These are phyloP conservation scores for Lasioglossum malachurum DNA, from an alignment of 2,888 invertebrate species.

Conservation along the genomic window DNA sequence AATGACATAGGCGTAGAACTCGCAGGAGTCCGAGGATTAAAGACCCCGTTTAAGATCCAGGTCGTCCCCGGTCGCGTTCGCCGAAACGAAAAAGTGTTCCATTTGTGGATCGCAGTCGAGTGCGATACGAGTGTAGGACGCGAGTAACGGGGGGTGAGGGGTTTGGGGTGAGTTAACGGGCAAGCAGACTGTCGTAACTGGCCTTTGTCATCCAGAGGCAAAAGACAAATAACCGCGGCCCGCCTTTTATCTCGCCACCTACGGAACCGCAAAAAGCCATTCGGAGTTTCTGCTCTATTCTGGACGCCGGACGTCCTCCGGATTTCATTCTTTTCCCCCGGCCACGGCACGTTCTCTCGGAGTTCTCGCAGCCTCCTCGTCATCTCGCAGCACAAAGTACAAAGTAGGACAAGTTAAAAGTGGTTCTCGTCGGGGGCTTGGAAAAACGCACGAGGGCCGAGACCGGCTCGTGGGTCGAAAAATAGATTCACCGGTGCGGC, in stretches of 20 bases:
- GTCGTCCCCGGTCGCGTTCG: slow-evolving; percentile 16
- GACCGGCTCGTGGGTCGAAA: slow-evolving; percentile 13
- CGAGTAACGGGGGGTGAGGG: background rate
- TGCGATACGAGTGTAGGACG: background rate
- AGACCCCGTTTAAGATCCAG: background rate
- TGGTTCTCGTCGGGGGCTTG: slow-evolving; percentile 40
- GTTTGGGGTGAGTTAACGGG: slow-evolving; percentile 5
- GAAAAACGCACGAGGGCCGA: slow-evolving; percentile 32
- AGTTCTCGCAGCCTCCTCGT: background rate
- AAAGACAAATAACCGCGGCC: slow-evolving; percentile 56
- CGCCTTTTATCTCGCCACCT: slow-evolving; percentile 57
- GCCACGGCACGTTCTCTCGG: background rate
- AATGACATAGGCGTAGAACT: too few relatives aligned
- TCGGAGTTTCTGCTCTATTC: slow-evolving; percentile 53
- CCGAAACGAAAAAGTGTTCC: slow-evolving; percentile 5
- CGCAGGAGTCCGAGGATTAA: background rate
- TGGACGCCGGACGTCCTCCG: slow-evolving; percentile 57
- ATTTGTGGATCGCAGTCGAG: slow-evolving; percentile 5
- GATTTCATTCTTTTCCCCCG: slow-evolving; percentile 53
- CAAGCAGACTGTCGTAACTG: slow-evolving; percentile 45
- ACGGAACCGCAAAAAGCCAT: slow-evolving; percentile 57
- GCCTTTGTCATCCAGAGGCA: slow-evolving; percentile 56
- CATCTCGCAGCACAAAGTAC: slow-evolving; percentile 35
- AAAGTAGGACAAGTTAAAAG: slow-evolving; percentile 62
- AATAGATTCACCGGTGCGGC: slow-evolving; percentile 26